phyloP scores from a whole-genome alignment of 2,797 vertebrate species.

The Falco biarmicus region DNA sequence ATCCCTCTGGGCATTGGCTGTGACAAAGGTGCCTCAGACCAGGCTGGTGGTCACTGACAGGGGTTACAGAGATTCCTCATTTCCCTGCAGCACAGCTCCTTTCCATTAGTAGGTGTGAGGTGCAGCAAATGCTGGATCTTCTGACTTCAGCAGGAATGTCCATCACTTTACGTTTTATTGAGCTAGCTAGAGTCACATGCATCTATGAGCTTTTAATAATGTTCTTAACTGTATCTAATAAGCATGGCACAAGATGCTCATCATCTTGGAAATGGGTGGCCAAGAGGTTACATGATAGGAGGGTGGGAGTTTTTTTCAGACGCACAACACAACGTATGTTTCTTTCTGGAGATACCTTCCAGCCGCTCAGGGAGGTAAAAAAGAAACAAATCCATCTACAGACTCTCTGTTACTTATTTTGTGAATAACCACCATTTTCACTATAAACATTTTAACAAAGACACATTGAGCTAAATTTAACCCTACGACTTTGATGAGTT shows the following conservation, averaged over 20 bases:
- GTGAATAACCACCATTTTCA: neutral
- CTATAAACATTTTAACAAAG: slow-evolving; percentile 35
- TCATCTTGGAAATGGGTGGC: neutral
- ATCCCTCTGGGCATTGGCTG: neutral
- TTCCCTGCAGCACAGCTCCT: neutral
- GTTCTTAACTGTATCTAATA: neutral
- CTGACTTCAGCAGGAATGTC: neutral
- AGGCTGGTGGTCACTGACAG: fast-evolving
- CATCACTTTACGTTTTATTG: neutral
- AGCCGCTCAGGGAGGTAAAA: slow-evolving; percentile 12
- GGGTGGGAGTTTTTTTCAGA: neutral
- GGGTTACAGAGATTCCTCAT: neutral
- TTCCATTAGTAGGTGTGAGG: neutral
- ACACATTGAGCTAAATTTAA: slow-evolving; percentile 55
- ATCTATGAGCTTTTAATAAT: neutral
- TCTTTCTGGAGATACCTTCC: neutral
- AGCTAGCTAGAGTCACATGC: neutral
- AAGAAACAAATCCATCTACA: neutral
- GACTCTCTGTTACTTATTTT: neutral
- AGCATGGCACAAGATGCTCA: neutral
- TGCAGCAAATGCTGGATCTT: neutral
- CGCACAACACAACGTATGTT: neutral
- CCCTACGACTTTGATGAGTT: neutral
- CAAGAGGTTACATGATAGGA: neutral
- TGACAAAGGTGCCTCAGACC: neutral